Percentiles rank a stretch among this genome's conserved stretches.
phyloP scores from a whole-genome alignment of 2,797 vertebrate genomes.

The Phataginus tetradactyla region DNA sequence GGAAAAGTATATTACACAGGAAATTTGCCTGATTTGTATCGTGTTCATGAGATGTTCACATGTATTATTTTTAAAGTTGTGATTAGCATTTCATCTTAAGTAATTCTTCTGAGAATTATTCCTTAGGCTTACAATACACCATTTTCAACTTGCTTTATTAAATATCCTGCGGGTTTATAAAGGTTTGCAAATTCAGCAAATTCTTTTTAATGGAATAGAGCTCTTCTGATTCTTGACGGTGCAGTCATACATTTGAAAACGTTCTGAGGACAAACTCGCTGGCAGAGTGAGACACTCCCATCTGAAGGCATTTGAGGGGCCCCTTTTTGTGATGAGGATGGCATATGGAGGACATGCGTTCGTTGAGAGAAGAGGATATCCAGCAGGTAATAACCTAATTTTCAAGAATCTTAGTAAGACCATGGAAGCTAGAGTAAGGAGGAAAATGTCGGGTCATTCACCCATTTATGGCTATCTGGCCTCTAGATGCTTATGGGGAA shows the following conservation, averaged over 20 bases:
- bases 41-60: conserved; percentile 17
- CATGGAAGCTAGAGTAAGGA: background rate
- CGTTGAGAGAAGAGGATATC: background rate
- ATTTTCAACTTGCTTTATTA: conserved; percentile 31
- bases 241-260: background rate
- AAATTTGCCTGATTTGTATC: background rate
- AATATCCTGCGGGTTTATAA: conserved; percentile 18
- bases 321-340: background rate
- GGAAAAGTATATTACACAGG: background rate
- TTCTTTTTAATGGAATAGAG: background rate
- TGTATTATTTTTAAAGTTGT: conserved; percentile 17
- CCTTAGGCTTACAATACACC: background rate
- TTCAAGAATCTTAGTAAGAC: background rate
- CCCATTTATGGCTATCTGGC: background rate
- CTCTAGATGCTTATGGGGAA: background rate
- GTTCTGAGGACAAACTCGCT: background rate
- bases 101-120: conserved; percentile 24
- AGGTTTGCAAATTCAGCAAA: conserved; percentile 27
- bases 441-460: background rate
- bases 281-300: background rate
- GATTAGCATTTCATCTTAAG: conserved; percentile 16
- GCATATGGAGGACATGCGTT: background rate
- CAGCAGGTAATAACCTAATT: background rate
- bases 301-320: background rate
- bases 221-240: background rate